Conservation (phyloP, 2,113 vertebrate genomes). For the Chlorodrepanis virens region DNA sequence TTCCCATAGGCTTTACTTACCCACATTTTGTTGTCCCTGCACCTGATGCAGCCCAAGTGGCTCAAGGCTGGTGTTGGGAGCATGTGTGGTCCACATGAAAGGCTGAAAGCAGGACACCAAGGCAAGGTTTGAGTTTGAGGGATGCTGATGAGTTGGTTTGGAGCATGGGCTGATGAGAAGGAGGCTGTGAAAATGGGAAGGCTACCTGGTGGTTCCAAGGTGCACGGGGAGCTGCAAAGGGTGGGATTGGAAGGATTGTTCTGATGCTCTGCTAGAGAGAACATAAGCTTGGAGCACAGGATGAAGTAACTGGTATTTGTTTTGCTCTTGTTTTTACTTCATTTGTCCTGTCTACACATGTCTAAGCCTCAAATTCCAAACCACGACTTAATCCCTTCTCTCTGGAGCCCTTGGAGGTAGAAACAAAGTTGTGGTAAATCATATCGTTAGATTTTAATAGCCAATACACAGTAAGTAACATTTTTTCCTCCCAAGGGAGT, state of each 20-base stretch:
- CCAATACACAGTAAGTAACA: conserved; percentile 18
- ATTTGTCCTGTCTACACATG: not conserved
- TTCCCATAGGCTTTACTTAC: not conserved
- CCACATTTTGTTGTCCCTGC: not conserved
- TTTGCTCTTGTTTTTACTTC: not conserved
- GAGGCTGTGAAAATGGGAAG: not conserved
- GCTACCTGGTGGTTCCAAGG: not conserved
- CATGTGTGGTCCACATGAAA: rapidly evolving
- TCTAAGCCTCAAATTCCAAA: conserved; percentile 22
- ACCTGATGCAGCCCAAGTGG: not conserved
- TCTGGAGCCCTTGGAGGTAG: not conserved
- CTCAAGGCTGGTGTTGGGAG: not conserved
- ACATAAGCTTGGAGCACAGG: not conserved
- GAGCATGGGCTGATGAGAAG: not conserved
- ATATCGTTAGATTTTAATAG: conserved; percentile 39
- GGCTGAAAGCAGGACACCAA: not conserved
- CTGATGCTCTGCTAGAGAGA: not conserved
- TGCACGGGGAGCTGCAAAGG: not conserved
- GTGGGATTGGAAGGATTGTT: not conserved
- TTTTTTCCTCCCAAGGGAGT: conserved; percentile 45
- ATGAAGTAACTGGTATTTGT: not conserved
- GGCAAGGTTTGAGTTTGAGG: not conserved
- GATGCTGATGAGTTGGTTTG: not conserved
- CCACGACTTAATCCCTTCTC: conserved; percentile 22
- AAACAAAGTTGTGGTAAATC: conserved; percentile 50